These are phyloP conservation scores for Ciconia boyciana DNA, from an alignment of 2,113 vertebrate species.

Conservation along the genomic window DNA sequence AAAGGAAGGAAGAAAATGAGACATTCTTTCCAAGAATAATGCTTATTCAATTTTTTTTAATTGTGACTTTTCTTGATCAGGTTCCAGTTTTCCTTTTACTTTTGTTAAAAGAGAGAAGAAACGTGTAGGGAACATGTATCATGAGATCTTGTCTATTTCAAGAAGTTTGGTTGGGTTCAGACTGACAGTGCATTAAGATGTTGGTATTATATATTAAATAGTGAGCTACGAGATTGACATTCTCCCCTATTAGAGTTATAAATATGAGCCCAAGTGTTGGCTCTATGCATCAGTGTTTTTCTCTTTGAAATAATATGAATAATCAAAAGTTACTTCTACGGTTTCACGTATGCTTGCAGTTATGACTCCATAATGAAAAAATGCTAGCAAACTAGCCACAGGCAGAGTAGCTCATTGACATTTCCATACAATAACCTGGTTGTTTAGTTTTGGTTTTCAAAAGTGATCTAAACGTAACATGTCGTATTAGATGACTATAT, in stretches of 20 bases:
- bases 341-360: not conserved
- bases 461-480: not conserved
- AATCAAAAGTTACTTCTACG: not conserved
- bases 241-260: not conserved
- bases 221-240: not conserved
- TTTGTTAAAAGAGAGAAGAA: not conserved
- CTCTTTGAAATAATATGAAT: not conserved
- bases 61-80: not conserved
- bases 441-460: not conserved
- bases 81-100: not conserved
- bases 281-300: not conserved
- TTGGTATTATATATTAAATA: not conserved
- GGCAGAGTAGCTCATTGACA: not conserved
- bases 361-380: not conserved
- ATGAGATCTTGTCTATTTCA: not conserved
- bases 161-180: not conserved
- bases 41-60: not conserved
- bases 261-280: not conserved
- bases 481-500: not conserved
- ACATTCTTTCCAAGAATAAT: constrained; percentile 66
- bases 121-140: not conserved
- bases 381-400: not conserved
- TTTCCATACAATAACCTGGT: not conserved
- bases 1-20: constrained; percentile 71
- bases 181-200: not conserved